These are phyloP conservation scores for Buathra laborator DNA, from an alignment of 2,888 invertebrate genomes.

Conservation along the genomic window DNA sequence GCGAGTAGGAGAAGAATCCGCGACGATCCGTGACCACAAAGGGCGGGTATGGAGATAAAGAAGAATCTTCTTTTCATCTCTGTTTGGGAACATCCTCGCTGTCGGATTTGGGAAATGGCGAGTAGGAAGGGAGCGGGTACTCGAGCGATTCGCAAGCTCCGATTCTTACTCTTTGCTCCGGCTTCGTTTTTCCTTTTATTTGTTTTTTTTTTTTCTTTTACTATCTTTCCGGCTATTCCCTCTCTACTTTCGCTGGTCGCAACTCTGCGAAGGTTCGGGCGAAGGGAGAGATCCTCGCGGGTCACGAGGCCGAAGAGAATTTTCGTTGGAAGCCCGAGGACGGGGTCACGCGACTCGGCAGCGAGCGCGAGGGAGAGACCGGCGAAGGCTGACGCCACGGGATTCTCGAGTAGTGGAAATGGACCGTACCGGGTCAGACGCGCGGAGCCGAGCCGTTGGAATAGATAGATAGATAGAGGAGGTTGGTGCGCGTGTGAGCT, in stretches of 20 bases:
- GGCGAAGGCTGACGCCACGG: constrained; percentile 11
- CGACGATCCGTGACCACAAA: not conserved
- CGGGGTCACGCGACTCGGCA: constrained; percentile 2
- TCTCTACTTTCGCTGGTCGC: not conserved
- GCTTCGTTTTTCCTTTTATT: not conserved
- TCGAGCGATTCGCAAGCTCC: constrained; percentile 6
- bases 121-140: not conserved
- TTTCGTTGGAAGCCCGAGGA: not conserved
- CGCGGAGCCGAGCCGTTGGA: constrained; percentile 19
- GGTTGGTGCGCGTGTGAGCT: no score
- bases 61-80: not conserved
- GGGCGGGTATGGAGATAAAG: not conserved
- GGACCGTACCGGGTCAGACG: constrained; percentile 36
- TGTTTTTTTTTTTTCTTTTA: not conserved
- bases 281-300: not conserved
- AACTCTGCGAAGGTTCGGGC: not conserved
- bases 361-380: not conserved
- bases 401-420: constrained; percentile 32
- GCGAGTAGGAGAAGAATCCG: not conserved
- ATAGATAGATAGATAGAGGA: constrained; percentile 4
- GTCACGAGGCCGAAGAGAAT: constrained; percentile 11
- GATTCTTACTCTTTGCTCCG: constrained; percentile 6
- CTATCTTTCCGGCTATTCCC: not conserved
- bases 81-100: no score
- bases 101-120: no score